Conservation (phyloP, 2,888 invertebrate species). For the Diarsia dahlii region DNA sequence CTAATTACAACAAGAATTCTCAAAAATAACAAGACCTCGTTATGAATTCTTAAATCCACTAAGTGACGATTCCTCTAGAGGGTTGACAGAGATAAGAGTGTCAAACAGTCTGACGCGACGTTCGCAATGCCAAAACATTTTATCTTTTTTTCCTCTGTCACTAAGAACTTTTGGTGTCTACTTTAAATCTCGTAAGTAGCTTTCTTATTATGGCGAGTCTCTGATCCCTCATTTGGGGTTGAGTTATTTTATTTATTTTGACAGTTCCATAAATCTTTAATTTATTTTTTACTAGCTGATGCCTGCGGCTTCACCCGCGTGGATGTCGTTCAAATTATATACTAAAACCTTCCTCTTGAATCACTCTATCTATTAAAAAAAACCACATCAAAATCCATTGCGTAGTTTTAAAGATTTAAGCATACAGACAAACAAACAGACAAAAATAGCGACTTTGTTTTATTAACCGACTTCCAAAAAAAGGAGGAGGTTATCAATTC, state of each 20-base stretch:
- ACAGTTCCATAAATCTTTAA: slow-evolving; percentile 7
- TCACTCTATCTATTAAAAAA: no score
- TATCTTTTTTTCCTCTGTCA: slow-evolving; percentile 54
- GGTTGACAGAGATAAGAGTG: slow-evolving; percentile 56
- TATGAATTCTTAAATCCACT: slow-evolving; percentile 52
- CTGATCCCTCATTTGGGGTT: slow-evolving; percentile 34
- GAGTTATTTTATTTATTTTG: slow-evolving; percentile 47
- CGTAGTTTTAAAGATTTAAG: no score
- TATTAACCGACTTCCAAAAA: no score
- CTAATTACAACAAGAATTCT: slow-evolving; percentile 16
- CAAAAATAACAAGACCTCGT: slow-evolving; percentile 23
- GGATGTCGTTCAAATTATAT: no score
- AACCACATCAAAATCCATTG: no score
- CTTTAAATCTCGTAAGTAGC: slow-evolving; percentile 47
- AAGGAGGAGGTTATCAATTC: no score
- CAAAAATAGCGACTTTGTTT: no score
- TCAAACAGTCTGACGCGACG: slow-evolving; percentile 55
- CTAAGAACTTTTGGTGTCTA: slow-evolving; percentile 39
- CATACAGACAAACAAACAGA: no score
- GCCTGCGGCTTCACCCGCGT: no score
- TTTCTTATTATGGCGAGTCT: slow-evolving; percentile 49
- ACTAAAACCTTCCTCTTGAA: no score
- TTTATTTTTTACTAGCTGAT: no score
- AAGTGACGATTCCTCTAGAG: slow-evolving; percentile 54
- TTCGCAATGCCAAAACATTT: slow-evolving; percentile 56